A percentile compares a stretch with the other conserved stretches of the same genome.
phyloP scores from a whole-genome alignment of 2,113 vertebrate genomes.

The Cinclus cinclus region DNA sequence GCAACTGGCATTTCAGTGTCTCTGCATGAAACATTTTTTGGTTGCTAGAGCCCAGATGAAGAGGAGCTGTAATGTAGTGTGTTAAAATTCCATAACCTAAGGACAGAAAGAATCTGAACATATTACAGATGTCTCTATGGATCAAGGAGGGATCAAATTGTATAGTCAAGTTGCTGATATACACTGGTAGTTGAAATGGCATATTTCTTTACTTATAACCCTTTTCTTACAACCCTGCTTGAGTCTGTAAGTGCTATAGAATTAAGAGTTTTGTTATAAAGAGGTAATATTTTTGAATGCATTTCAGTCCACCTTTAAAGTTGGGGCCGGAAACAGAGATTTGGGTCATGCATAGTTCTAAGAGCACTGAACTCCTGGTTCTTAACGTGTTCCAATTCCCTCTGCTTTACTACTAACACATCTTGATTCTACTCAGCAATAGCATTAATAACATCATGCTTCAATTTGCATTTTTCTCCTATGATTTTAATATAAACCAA shows the following conservation, averaged over 20 bases:
- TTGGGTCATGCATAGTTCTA: not conserved
- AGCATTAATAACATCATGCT: not conserved
- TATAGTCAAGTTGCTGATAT: not conserved
- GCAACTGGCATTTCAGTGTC: conserved; percentile 9
- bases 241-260: not conserved
- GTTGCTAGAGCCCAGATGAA: not conserved
- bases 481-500: not conserved
- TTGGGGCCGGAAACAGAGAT: not conserved
- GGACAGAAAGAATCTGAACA: not conserved
- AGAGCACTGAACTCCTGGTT: not conserved
- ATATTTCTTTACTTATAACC: not conserved
- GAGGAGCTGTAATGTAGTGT: not conserved
- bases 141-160: not conserved
- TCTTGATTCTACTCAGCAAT: not conserved
- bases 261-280: not conserved
- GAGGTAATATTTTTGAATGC: conserved; percentile 1
- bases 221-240: not conserved
- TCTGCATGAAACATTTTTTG: not conserved
- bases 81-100: conserved; percentile 21
- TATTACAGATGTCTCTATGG: not conserved
- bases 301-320: not conserved
- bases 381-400: not conserved
- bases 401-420: not conserved
- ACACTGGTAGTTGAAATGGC: not conserved
- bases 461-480: not conserved